phyloP scores from a whole-genome alignment of 2,113 vertebrate genomes.

The Poeciliopsis turrubarensis region DNA sequence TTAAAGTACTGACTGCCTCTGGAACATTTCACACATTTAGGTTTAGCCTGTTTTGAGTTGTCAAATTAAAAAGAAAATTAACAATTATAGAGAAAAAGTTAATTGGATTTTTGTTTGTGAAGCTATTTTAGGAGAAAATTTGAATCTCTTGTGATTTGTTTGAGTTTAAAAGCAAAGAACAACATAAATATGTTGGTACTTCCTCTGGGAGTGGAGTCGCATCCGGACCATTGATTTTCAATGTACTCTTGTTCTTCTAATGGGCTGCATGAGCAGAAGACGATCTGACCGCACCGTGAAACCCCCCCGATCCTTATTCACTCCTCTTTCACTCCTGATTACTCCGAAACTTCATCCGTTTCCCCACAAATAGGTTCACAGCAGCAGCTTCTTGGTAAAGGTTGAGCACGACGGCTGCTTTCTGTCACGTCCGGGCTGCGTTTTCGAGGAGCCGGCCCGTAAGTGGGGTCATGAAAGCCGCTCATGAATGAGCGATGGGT shows the following conservation, averaged over 20 bases:
- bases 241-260: conserved; percentile 53
- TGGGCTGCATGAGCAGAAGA: conserved; percentile 44
- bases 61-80: too few species aligned
- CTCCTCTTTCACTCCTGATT: conserved; percentile 2
- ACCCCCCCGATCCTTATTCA: conserved; percentile 32
- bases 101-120: too few species aligned
- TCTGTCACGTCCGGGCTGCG: conserved; percentile 39
- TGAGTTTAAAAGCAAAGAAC: conserved; percentile 1
- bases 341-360: conserved; percentile 11
- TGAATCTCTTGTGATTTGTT: too few species aligned
- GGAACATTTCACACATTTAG: too few species aligned
- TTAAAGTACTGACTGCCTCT: too few species aligned
- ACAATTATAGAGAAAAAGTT: too few species aligned
- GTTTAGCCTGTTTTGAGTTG: too few species aligned
- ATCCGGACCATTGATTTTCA: conserved; percentile 70
- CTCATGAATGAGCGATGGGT: conserved; percentile 73
- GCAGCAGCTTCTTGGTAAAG: not conserved
- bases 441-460: conserved; percentile 60
- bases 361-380: conserved; percentile 13
- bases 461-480: conserved; percentile 63
- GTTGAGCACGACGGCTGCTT: conserved; percentile 18
- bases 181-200: not conserved
- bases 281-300: conserved; percentile 18
- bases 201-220: conserved; percentile 43
- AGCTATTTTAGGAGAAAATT: too few species aligned